Evolutionary conservation across 2,797 vertebrate genomes (phyloP), one percentile per base, ranked within the genome.

Genomic region (Alectoris magna): DNA sequence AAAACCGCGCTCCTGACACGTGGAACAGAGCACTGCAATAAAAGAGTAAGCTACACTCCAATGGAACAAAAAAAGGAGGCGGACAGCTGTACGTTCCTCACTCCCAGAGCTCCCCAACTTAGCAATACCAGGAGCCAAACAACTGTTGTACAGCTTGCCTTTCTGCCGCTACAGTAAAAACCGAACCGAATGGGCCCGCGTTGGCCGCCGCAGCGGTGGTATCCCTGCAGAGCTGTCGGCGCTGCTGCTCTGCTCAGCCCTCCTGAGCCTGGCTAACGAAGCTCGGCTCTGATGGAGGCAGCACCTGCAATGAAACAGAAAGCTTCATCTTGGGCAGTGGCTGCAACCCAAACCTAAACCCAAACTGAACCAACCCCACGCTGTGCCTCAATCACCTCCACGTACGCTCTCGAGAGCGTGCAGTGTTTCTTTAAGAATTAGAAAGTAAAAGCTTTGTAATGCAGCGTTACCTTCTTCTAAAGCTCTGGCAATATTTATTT

Each of bases 281-380:
- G 59, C 82, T 73, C 49, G 51, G 67, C 34, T 87, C 80, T 60
- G 79, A 80, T 7, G 58, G 64, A 73, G 88, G 86, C 51, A 39
- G 91, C 88, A 88, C 68, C 97, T 98, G 95, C 66, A 98, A 97
- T 13, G 72, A 80, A 88, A 3, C 7, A 14, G n/a, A 9, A 14
- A 14, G 59, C 46, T 81, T 24, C 56, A 15, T 75, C 26, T 86
- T 41, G 34, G 3, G 59, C 78, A 62, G 36, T 23, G 48, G 38
- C 72, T 60, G 71, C 31, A 55, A 29, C 3, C 41, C n/a, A 64
- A 34, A 27, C 51, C 59, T 58, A 38, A 26, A 62, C 34, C 34
- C 60, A 39, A 26, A 14, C 34, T 34, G 34, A 34, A 63, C 3
- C 11, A 29, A 29, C 27, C 24, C 24, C 5, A 0, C 3, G 2